Conservation (phyloP, 1,140 invertebrate genomes). For the Diabrotica virgifera region DNA sequence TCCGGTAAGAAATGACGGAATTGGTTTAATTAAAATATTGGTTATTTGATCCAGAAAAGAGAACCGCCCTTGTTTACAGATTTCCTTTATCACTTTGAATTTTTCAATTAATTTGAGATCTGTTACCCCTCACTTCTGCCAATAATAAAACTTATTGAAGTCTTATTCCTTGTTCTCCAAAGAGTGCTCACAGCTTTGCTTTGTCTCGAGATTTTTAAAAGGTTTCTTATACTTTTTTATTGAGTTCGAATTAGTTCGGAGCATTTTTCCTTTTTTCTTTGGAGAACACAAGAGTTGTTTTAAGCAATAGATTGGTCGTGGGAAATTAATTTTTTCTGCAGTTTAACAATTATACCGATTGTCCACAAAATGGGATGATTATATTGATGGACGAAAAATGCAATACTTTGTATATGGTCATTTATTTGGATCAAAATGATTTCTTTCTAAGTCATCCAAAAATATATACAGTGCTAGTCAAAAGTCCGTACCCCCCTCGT, state of each 20-base stretch:
- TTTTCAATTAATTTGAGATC: conserved; percentile 18
- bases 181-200: conserved; percentile 1
- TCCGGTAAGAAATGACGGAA: conserved; percentile 13
- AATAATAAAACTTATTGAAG: conserved; percentile 17
- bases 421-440: no score
- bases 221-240: conserved; percentile 6
- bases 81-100: conserved; percentile 19
- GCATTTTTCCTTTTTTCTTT: background rate
- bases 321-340: background rate
- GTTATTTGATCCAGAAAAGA: conserved; percentile 18
- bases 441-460: no score
- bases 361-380: no score
- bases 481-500: no score
- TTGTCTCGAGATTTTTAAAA: conserved; percentile 16
- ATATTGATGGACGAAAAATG: no score
- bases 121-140: conserved; percentile 6
- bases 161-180: conserved; percentile 18
- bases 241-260: background rate
- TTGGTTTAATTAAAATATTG: conserved; percentile 20
- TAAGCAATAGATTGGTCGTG: background rate
- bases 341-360: no score
- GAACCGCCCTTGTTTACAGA: conserved; percentile 16
- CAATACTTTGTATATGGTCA: no score
- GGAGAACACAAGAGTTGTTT: background rate
- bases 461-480: no score